phyloP scores from a whole-genome alignment of 2,797 vertebrate species.

The Neosilurus hyrtlii region DNA sequence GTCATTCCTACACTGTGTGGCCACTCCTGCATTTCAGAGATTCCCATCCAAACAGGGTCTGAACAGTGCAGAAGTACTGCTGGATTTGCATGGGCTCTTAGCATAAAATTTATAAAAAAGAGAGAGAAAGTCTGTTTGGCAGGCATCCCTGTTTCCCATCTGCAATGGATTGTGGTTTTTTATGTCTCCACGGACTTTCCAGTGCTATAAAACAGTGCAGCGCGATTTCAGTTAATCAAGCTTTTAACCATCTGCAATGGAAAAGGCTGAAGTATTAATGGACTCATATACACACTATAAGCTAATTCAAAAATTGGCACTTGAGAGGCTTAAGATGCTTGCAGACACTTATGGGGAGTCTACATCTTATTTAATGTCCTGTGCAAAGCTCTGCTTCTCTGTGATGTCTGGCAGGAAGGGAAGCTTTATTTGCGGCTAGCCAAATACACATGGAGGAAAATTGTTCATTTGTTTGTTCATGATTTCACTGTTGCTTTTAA shows the following conservation, averaged over 20 bases:
- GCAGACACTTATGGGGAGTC: slow-evolving; percentile 61
- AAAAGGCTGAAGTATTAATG: slow-evolving; percentile 66
- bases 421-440: slow-evolving; percentile 33
- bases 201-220: slow-evolving; percentile 72
- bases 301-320: slow-evolving; percentile 71
- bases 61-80: slow-evolving; percentile 58
- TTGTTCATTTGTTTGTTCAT: background rate
- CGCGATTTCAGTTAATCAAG: slow-evolving; percentile 76
- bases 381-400: background rate
- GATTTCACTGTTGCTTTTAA: background rate
- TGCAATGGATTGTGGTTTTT: slow-evolving; percentile 81
- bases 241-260: slow-evolving; percentile 75
- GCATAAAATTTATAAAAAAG: slow-evolving; percentile 41
- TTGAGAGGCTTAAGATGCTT: slow-evolving; percentile 64
- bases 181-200: slow-evolving; percentile 77
- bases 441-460: slow-evolving; percentile 28
- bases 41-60: slow-evolving; percentile 54
- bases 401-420: slow-evolving; percentile 24
- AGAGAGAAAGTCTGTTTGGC: slow-evolving; percentile 64
- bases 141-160: slow-evolving; percentile 73
- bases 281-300: slow-evolving; percentile 66
- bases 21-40: slow-evolving; percentile 62
- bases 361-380: slow-evolving; percentile 44
- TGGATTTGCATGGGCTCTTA: slow-evolving; percentile 70
- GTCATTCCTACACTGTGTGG: slow-evolving; percentile 54